These are phyloP conservation scores for Hypomecis punctinalis DNA, from an alignment of 2,888 invertebrate genomes.

Conservation along the genomic window DNA sequence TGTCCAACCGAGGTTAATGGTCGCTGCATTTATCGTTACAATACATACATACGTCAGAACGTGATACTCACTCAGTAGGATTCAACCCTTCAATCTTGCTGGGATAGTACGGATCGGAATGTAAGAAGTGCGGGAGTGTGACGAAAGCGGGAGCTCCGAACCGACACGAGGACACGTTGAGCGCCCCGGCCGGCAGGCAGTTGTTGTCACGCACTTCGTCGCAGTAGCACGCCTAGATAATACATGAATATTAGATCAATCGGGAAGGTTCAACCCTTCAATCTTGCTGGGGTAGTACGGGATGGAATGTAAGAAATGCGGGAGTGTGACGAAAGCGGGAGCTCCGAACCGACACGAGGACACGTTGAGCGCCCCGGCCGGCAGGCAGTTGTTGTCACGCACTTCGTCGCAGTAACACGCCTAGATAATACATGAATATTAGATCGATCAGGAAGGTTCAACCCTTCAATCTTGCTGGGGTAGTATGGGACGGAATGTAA, in stretches of 20 bases:
- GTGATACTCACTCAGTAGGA: conserved; percentile 81
- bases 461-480: too few species aligned
- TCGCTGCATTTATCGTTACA: too few species aligned
- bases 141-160: conserved; percentile 93
- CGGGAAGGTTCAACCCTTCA: background rate
- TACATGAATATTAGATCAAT: background rate
- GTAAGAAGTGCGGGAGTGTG: conserved; percentile 92
- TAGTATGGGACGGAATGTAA: too few species aligned
- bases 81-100: conserved; percentile 87
- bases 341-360: conserved; percentile 91
- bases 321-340: conserved; percentile 92
- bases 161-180: conserved; percentile 90
- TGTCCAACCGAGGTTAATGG: too few species aligned
- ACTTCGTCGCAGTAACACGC: conserved; percentile 87
- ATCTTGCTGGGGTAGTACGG: too few species aligned
- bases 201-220: conserved; percentile 65
- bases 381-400: conserved; percentile 75
- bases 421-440: conserved; percentile 52
- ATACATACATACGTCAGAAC: too few species aligned
- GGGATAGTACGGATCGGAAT: conserved; percentile 88
- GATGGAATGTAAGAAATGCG: conserved; percentile 85
- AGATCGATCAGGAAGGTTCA: background rate
- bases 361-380: conserved; percentile 88
- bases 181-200: conserved; percentile 86
- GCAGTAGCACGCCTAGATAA: conserved; percentile 87